Percentiles rank a stretch among this genome's conserved stretches.
Evolutionary conservation across 2,888 invertebrate genomes (phyloP).

Genomic region (Epinotia nisella): DNA sequence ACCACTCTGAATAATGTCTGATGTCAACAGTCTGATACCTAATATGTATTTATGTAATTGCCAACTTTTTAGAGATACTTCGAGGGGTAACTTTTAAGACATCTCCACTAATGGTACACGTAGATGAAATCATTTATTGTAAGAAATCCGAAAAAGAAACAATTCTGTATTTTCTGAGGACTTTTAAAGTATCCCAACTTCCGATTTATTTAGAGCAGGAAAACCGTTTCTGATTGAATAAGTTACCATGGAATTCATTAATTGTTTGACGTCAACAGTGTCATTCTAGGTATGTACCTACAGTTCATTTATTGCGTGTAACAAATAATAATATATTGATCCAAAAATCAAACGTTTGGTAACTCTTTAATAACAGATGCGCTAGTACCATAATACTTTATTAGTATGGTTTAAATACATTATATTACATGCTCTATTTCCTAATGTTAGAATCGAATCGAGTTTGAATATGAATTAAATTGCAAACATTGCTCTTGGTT

Average conservation of each 20-base stretch:
- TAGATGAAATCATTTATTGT: too few species aligned
- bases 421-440: too few species aligned
- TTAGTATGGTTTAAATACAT: neutral
- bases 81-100: neutral
- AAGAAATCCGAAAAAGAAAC: too few species aligned
- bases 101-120: neutral
- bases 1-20: neutral
- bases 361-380: too few species aligned
- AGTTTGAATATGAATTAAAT: neutral
- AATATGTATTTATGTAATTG: neutral
- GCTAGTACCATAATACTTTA: neutral
- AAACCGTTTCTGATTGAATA: slow-evolving; percentile 20
- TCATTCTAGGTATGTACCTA: neutral
- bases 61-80: neutral
- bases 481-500: neutral
- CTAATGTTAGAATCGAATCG: neutral
- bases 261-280: slow-evolving; percentile 5
- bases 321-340: neutral
- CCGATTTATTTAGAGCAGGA: slow-evolving; percentile 9
- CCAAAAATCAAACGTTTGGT: too few species aligned
- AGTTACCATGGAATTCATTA: slow-evolving; percentile 19
- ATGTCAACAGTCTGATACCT: neutral
- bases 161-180: neutral
- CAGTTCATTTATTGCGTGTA: neutral
- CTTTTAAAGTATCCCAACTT: slow-evolving; percentile 9